Percentiles rank a stretch among this genome's conserved stretches.
Conservation (phyloP, 2,888 invertebrate genomes). For the Carpatolechia fugitivella region DNA sequence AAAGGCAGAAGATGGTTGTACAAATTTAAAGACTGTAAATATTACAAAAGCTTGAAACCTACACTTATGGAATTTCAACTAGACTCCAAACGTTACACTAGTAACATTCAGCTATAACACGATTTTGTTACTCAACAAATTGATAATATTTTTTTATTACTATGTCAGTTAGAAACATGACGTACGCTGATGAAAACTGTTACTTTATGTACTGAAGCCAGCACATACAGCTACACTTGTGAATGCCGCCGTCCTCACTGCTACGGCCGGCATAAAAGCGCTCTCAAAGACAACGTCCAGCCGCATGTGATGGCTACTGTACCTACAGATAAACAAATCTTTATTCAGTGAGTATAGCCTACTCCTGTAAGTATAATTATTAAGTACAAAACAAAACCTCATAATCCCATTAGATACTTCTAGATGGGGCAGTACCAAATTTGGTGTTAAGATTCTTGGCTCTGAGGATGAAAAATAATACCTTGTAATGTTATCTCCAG, state of each 20-base stretch:
- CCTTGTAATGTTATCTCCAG: neutral
- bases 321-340: neutral
- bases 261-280: no score
- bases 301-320: no score
- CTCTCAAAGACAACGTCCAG: no score
- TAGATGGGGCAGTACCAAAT: conserved; percentile 1
- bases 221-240: no score
- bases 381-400: conserved; percentile 14
- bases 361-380: conserved; percentile 7
- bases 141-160: conserved; percentile 2
- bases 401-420: conserved; percentile 2
- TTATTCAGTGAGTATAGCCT: neutral
- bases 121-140: neutral
- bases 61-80: conserved; percentile 9
- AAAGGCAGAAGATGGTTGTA: conserved; percentile 61
- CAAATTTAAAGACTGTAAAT: conserved; percentile 73
- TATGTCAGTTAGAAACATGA: neutral
- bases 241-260: no score
- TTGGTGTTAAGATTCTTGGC: neutral
- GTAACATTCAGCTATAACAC: neutral
- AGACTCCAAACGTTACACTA: neutral
- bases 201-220: conserved; percentile 3
- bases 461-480: neutral
- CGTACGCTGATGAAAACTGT: neutral
- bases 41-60: conserved; percentile 33